Evolutionary conservation across 2,888 invertebrate genomes (phyloP), one percentile per base, ranked within the genome.

Genomic region (Pharmacophagus antenor): DNA sequence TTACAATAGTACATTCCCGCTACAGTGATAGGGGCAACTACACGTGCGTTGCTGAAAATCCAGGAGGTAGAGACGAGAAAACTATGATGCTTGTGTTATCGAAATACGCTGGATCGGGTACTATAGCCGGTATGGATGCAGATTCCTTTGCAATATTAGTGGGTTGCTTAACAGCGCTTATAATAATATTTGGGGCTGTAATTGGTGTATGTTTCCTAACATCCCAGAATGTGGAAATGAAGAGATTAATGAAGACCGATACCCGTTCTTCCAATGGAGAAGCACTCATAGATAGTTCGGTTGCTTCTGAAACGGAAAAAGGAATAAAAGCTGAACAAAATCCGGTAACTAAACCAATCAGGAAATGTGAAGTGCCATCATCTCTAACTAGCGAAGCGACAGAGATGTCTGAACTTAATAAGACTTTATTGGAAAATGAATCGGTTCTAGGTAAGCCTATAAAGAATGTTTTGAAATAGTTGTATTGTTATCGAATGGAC

Each of bases 351-450:
- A 96, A 96, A 75, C 95, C 96, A 0, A 95, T 96, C 2, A 90
- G 96, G 53, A 93, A 87, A 63, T 94, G 94, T 65, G 95, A 96
- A 66, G 92, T 93, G 31, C 93, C 94, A 22, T 90, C 92, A 44
- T 93, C 94, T 25, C 89, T 94, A 15, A 92, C 92, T 17, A 93
- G 92, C 63, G 94, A 87, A 56, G 94, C 93, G 41, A 95, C 95
- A 21, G 96, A 96, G 82, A 94, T 95, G 84, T 95, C 95, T 54
- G 96, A 96, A 77, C 92, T 95, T 65, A 96, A 95, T 79, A 93
- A 94, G 74, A 96, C 94, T 42, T 86, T 96, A 62, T 84, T 96
- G 68, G 96, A 96, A 77, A 94, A 89, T 78, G 95, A 95, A 71
- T 94, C 95, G 54, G 91, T 93, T 68, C 92, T 94, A 81, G 94